phyloP scores from a whole-genome alignment of 2,797 vertebrate genomes.

The Pseudochirops corinnae region DNA sequence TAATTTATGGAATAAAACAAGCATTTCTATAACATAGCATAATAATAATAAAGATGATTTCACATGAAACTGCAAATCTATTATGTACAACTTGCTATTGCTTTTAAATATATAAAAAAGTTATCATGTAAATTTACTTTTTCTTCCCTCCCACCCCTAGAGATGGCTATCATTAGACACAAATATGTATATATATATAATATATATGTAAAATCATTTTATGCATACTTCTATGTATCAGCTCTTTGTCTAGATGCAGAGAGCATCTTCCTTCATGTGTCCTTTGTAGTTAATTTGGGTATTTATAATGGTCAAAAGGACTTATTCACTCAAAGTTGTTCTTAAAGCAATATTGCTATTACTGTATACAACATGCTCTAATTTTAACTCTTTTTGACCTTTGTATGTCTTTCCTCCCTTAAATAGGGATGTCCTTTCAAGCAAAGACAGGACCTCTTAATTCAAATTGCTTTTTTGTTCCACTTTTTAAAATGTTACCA shows the following conservation, averaged over 20 bases:
- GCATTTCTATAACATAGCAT: neutral
- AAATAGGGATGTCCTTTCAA: neutral
- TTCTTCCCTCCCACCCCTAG: neutral
- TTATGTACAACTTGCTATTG: neutral
- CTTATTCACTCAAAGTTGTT: neutral
- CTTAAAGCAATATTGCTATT: neutral
- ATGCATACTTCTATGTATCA: neutral
- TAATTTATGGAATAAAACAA: neutral
- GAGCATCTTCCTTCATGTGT: neutral
- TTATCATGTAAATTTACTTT: neutral
- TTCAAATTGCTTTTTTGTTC: neutral
- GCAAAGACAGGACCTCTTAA: neutral
- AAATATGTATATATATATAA: neutral
- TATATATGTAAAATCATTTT: neutral
- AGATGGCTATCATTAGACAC: neutral
- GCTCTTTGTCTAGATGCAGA: neutral
- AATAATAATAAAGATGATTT: neutral
- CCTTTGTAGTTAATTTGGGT: neutral
- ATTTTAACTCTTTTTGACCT: neutral
- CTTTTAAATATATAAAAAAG: neutral
- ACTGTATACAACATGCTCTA: neutral
- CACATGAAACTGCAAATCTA: neutral
- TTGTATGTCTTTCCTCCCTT: neutral
- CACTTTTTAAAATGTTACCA: neutral
- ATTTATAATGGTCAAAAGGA: neutral